These are phyloP conservation scores for Rynchops niger DNA, from an alignment of 2,113 vertebrate species.

Conservation along the genomic window DNA sequence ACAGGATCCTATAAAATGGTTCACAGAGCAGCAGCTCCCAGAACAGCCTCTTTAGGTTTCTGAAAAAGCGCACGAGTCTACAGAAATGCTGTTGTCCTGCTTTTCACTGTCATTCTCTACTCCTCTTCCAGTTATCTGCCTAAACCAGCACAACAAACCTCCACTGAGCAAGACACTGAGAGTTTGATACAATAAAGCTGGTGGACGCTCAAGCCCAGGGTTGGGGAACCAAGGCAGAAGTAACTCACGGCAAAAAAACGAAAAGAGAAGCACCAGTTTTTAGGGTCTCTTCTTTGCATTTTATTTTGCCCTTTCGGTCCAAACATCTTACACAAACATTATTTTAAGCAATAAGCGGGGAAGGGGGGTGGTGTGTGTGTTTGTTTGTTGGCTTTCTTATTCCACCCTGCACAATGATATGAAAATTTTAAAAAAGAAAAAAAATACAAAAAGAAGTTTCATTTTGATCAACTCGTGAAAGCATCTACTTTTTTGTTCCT, in stretches of 20 bases:
- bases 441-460: not conserved
- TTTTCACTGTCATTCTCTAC: not conserved
- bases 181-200: not conserved
- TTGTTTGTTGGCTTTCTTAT: not conserved
- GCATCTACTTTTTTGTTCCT: not conserved
- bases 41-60: not conserved
- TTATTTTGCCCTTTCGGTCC: not conserved
- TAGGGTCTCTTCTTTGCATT: not conserved
- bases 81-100: not conserved
- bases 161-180: fast-evolving
- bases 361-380: too few relatives aligned
- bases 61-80: not conserved
- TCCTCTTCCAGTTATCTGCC: not conserved
- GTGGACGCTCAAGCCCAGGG: not conserved
- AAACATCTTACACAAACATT: not conserved
- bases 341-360: not conserved
- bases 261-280: not conserved
- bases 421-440: not conserved
- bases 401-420: not conserved
- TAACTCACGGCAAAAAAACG: not conserved
- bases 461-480: not conserved
- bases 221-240: not conserved
- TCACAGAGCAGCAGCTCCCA: not conserved
- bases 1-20: not conserved
- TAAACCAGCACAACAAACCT: not conserved